These are phyloP conservation scores for Bettongia penicillata DNA, from an alignment of 2,113 vertebrate genomes.

Conservation along the genomic window DNA sequence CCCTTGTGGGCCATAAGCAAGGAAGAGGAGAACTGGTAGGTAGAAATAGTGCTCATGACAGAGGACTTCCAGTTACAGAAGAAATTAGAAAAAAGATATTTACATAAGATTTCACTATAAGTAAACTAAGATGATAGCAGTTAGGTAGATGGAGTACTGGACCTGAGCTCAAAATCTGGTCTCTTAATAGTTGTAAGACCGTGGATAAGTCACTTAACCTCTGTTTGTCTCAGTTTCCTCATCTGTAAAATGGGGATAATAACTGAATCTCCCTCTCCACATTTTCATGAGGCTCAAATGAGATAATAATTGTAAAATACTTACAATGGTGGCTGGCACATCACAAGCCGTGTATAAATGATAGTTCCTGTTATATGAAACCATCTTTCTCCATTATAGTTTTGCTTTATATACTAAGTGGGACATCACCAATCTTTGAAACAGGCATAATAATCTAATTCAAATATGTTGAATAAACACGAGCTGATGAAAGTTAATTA, in stretches of 20 bases:
- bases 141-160: background rate
- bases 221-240: background rate
- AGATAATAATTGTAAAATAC: background rate
- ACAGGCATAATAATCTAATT: background rate
- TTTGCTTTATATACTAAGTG: background rate
- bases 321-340: background rate
- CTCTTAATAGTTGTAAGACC: background rate
- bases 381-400: background rate
- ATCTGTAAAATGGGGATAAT: background rate
- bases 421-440: background rate
- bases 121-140: background rate
- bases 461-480: background rate
- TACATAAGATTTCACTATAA: background rate
- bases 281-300: background rate
- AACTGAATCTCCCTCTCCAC: background rate
- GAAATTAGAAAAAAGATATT: background rate
- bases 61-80: background rate
- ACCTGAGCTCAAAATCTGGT: background rate
- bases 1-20: background rate
- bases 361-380: background rate
- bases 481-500: background rate
- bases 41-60: background rate
- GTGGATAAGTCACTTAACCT: background rate
- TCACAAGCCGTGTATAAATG: background rate
- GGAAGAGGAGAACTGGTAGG: background rate